A percentile compares a stretch with the other conserved stretches of the same genome.
phyloP scores from a whole-genome alignment of 2,113 vertebrate species.

The Pterophyllum scalare region DNA sequence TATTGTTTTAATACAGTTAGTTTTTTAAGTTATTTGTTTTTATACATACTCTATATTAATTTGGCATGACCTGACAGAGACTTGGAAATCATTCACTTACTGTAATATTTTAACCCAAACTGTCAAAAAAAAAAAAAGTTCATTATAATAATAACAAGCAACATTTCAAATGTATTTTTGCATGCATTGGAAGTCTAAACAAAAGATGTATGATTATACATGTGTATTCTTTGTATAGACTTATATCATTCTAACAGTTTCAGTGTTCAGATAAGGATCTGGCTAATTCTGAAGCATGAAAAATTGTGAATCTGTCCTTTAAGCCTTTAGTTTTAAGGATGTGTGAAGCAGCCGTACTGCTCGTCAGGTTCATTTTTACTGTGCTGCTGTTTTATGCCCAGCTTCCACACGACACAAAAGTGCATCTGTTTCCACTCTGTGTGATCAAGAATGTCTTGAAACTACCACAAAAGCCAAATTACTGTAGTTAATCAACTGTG shows the following conservation, averaged over 20 bases:
- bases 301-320: neutral
- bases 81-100: neutral
- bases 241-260: neutral
- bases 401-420: slow-evolving; percentile 5
- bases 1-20: neutral
- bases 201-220: neutral
- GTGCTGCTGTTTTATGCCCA: slow-evolving; percentile 17
- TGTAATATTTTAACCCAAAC: neutral
- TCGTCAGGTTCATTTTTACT: slow-evolving; percentile 5
- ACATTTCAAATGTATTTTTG: neutral
- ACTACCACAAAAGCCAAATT: slow-evolving; percentile 73
- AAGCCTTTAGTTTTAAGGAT: neutral
- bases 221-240: neutral
- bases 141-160: neutral
- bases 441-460: slow-evolving; percentile 30
- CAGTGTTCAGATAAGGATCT: neutral
- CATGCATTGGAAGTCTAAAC: neutral
- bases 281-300: neutral
- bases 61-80: neutral
- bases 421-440: slow-evolving; percentile 11
- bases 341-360: slow-evolving; percentile 8
- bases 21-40: neutral
- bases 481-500: slow-evolving; percentile 87
- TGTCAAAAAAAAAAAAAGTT: neutral
- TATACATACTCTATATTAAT: neutral